phyloP scores from a whole-genome alignment of 2,797 vertebrate species.

The Alouatta caraya region DNA sequence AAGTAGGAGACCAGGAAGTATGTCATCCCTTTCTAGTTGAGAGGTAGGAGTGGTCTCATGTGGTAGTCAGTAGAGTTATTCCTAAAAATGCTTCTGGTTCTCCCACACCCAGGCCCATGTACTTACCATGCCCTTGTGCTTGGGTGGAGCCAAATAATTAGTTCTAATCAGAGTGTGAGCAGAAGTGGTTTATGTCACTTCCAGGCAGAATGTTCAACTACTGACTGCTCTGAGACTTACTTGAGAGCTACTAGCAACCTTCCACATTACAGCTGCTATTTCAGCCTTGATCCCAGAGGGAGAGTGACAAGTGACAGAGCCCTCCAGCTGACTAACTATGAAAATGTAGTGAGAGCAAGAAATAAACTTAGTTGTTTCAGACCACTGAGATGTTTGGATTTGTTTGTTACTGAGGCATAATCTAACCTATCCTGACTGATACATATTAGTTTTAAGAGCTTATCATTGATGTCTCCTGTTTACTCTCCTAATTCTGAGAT shows the following conservation, averaged over 20 bases:
- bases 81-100: background rate
- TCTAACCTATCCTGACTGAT: background rate
- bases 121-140: background rate
- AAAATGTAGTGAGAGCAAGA: background rate
- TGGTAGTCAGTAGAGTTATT: background rate
- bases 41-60: background rate
- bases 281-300: background rate
- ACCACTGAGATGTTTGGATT: background rate
- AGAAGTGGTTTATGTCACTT: background rate
- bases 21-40: background rate
- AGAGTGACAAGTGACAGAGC: background rate
- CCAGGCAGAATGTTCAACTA: background rate
- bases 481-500: background rate
- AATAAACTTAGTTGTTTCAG: background rate
- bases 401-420: background rate
- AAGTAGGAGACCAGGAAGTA: background rate
- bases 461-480: background rate
- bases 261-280: background rate
- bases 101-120: background rate
- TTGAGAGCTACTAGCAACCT: background rate
- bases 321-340: background rate
- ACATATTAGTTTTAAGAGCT: background rate
- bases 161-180: background rate
- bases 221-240: background rate
- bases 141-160: background rate